phyloP scores from a whole-genome alignment of 1,140 invertebrate genomes.

The Drosophila subpulchrella region DNA sequence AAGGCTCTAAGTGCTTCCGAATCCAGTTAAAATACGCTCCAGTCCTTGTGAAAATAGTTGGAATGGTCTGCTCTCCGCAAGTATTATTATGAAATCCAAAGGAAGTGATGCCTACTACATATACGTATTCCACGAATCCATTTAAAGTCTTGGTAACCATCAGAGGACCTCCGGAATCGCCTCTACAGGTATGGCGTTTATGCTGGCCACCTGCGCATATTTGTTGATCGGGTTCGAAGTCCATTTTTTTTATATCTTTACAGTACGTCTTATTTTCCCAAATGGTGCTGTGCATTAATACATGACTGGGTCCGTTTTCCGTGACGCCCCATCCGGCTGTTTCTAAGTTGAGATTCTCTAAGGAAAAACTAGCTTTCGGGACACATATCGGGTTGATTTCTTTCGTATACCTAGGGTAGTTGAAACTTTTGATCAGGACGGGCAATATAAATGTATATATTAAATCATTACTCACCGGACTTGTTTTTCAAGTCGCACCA shows the following conservation, averaged over 20 bases:
- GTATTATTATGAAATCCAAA: slow-evolving; percentile 87
- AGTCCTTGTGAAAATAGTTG: slow-evolving; percentile 91
- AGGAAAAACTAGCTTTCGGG: slow-evolving; percentile 84
- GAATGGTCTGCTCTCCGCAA: slow-evolving; percentile 87
- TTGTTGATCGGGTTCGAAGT: slow-evolving; percentile 85
- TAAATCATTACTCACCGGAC: slow-evolving; percentile 77
- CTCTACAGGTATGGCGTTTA: slow-evolving; percentile 88
- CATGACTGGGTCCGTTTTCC: slow-evolving; percentile 85
- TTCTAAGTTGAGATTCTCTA: slow-evolving; percentile 77
- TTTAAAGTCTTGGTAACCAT: slow-evolving; percentile 71
- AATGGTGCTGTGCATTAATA: slow-evolving; percentile 39
- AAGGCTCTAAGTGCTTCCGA: slow-evolving; percentile 78
- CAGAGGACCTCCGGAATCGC: slow-evolving; percentile 90
- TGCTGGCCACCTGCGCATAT: slow-evolving; percentile 87
- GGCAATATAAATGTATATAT: no score
- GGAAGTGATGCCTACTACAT: slow-evolving; percentile 88
- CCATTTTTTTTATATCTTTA: no score
- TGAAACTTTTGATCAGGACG: background rate
- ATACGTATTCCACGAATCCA: slow-evolving; percentile 44
- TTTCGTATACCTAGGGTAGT: slow-evolving; percentile 84
- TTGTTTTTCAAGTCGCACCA: slow-evolving; percentile 87
- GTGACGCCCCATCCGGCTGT: slow-evolving; percentile 94
- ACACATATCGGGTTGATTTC: slow-evolving; percentile 93
- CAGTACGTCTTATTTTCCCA: background rate
- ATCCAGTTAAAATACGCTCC: slow-evolving; percentile 89